These are phyloP conservation scores for Cichlasoma orientale DNA, from an alignment of 2,797 vertebrate species.

Conservation along the genomic window DNA sequence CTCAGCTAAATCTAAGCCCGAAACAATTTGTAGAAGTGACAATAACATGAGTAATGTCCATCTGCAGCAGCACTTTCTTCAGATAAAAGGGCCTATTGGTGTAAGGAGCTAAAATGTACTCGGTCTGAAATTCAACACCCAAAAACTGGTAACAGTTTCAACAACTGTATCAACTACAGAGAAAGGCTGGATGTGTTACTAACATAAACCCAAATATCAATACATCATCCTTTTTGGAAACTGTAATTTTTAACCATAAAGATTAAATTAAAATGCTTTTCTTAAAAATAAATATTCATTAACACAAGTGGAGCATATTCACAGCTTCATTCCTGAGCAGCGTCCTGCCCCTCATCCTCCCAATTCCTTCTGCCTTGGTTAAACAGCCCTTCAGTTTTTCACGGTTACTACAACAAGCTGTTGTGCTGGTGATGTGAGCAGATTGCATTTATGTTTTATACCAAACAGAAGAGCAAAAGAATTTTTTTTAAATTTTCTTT, in stretches of 20 bases:
- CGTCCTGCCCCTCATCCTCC: background rate
- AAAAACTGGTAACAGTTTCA: background rate
- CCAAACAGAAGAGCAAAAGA: background rate
- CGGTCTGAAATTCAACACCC: conserved; percentile 21
- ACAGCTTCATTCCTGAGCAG: background rate
- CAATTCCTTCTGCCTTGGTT: background rate
- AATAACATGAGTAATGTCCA: conserved; percentile 33
- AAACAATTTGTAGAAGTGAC: conserved; percentile 19
- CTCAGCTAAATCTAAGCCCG: background rate
- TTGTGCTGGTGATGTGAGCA: background rate
- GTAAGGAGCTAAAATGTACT: background rate
- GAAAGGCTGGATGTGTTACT: background rate
- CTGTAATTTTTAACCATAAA: background rate
- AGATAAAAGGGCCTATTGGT: background rate
- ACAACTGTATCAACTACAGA: background rate
- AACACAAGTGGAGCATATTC: background rate
- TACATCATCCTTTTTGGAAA: rapidly evolving
- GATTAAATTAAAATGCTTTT: background rate
- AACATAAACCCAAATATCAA: background rate
- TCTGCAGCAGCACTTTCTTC: background rate
- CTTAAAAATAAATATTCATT: rapidly evolving
- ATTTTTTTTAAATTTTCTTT: too few species aligned
- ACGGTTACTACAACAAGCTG: background rate
- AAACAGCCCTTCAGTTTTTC: background rate
- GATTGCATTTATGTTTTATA: background rate